Base-by-base conservation (phyloP, 2,888 invertebrate genomes). In the Flabesymbios commensalis region DNA sequence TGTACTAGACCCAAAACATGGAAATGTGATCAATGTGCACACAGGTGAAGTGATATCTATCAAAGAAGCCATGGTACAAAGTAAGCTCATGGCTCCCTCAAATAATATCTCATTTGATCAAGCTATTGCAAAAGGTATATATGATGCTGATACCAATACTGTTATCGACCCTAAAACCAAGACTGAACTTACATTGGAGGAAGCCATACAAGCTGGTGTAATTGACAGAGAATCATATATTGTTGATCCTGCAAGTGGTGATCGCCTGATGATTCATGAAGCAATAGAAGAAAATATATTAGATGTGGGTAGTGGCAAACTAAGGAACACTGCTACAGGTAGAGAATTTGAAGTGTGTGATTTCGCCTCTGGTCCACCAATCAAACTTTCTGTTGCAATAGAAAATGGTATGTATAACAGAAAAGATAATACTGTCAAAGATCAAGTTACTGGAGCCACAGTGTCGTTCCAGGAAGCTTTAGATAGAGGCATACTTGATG, bases 261-360 rank as follows among this genome's bases (percentile, higher is more conserved):
- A 86, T 45, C 90, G 93, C 84, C 85, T 96, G 56, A 92, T 94
- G n/a, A 86, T 96, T 68, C 86, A 87, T 75, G 89, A 93, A 82
- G 95, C 96, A 49, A 62, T 78, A 17, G 63, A 74, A 22, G 36
- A 80, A 55, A 78, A 77, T 41, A 71, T 83, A 56, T 74, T 83
- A 72, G 79, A 85, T 74, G 71, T 79, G 2, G 67, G 75, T 43
- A 82, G 83, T 36, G 86, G 85, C 10, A 45, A 65, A 14, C 55
- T 65, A 4, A 57, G 42, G n/a, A 54, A 63, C 26, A 41, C 33
- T 10, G 47, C 32, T 28, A 59, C 52, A n/a, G 63, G 63, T 10
- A 51, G 54, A n/a, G 29, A n/a, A 45, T 31, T 41, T 19, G 24
- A 43, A 5, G 7, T 63, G 17, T 29, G 45, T 24, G 54, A 49